Conservation (phyloP, 2,113 vertebrate species). For the Syrrhaptes paradoxus region DNA sequence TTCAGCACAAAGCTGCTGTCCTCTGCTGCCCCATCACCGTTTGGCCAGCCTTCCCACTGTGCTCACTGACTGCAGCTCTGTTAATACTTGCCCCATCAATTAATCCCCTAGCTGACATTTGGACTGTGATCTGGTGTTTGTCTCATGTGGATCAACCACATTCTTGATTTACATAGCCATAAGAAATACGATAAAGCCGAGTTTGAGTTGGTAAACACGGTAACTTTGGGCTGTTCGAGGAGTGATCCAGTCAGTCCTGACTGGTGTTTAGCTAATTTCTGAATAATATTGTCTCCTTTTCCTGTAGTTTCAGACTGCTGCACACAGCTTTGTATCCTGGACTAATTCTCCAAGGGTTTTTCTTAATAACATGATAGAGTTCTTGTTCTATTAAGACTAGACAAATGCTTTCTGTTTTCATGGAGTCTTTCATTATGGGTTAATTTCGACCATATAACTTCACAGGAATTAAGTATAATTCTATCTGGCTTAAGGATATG, state of each 20-base stretch:
- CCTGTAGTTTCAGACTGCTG: background rate
- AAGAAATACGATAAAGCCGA: background rate
- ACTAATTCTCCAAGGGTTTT: background rate
- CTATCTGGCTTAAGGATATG: slow-evolving; percentile 27
- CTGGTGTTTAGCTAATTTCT: background rate
- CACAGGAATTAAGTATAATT: slow-evolving; percentile 47
- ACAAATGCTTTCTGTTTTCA: background rate
- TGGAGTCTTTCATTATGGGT: slow-evolving; percentile 14
- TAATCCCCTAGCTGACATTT: background rate
- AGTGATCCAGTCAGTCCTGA: background rate
- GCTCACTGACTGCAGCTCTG: background rate
- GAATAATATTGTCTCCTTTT: background rate
- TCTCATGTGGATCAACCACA: background rate
- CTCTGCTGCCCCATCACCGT: background rate
- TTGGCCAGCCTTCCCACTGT: background rate
- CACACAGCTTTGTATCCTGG: background rate
- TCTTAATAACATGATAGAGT: background rate
- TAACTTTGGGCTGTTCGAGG: background rate
- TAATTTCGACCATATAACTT: slow-evolving; percentile 31
- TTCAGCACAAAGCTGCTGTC: background rate
- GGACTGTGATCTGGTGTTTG: background rate
- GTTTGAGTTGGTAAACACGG: background rate
- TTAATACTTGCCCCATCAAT: background rate
- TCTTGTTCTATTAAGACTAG: background rate
- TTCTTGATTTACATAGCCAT: background rate